Evolutionary conservation across 2,113 vertebrate genomes (phyloP).

Genomic region (Nibea albiflora): DNA sequence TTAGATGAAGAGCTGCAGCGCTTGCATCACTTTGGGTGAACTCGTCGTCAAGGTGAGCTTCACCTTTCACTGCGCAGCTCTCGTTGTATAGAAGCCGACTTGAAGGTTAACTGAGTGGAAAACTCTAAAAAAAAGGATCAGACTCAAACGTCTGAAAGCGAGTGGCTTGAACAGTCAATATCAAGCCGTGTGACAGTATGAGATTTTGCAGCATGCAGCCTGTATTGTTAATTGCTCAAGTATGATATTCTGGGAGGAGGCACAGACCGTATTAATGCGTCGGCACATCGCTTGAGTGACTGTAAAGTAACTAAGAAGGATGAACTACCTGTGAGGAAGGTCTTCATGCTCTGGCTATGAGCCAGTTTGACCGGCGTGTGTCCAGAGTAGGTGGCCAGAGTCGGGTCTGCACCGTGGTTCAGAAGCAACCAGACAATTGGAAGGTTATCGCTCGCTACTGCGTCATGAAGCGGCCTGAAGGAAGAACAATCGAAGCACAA

Average conservation of each 20-base stretch:
- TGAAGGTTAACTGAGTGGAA: neutral
- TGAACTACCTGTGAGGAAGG: constrained; percentile 91
- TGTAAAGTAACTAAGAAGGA: neutral
- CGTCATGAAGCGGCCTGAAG: constrained; percentile 94
- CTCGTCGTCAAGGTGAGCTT: neutral
- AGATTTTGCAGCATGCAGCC: neutral
- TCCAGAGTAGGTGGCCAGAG: constrained; percentile 96
- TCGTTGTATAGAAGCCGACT: neutral
- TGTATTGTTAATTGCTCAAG: constrained; percentile 1
- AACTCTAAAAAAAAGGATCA: neutral
- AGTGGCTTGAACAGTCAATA: neutral
- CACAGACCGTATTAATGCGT: constrained; percentile 4
- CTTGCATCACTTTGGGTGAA: neutral
- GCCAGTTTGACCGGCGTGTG: constrained; percentile 96
- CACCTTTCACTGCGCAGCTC: neutral
- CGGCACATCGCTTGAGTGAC: constrained; percentile 14
- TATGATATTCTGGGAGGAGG: constrained; percentile 18
- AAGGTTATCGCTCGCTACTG: constrained; percentile 96
- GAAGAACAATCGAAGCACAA: neutral
- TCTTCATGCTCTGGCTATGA: constrained; percentile 93
- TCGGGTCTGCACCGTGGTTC: constrained; percentile 96
- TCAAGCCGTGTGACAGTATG: neutral
- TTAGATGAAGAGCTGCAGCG: neutral
- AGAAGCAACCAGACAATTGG: constrained; percentile 97
- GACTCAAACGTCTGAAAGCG: neutral